Evolutionary conservation across 2,113 vertebrate genomes (phyloP), one percentile per base, ranked within the genome.

Genomic region (Sterrhoptilus dennistouni): DNA sequence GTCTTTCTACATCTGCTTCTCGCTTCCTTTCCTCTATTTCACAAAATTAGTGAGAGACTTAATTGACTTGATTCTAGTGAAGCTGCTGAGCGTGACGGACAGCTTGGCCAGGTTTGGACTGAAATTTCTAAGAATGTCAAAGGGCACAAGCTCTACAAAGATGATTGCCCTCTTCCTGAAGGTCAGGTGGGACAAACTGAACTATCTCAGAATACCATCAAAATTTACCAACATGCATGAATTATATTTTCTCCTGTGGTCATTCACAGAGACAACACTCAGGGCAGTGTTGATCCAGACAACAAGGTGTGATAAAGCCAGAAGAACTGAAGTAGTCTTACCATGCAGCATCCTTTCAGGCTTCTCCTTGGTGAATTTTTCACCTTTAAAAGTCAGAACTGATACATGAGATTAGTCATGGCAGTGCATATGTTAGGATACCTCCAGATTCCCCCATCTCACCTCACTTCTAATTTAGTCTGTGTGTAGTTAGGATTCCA

Each of bases 371-470:
- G 50, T 89, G 57, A 42, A 49, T 77, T 65, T 82, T 89, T 93
- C 70, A 85, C n/a, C 57, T 89, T 52, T 49, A 36, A 42, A 89
- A 90, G 66, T 76, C 71, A 66, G 47, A 88, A 74, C 33, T 44
- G 59, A 65, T 1, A 3, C 38, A 27, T 0, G 0, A 45, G 53
- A 53, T 60, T 31, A 71, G 53, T 71, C 42, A 9, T 44, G 40
- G 15, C 61, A 64, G 11, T 6, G 3, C 1, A 1, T 56, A 15
- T 56, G 8, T 49, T 69, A 11, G 2, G 23, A 20, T 76, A 25
- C 38, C 14, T 78, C 65, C 14, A 1, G 25, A 29, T 71, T 75
- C 74, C 47, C 79, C 36, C 66, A 59, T 52, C 45, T 88, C 63
- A 50, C 18, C 56, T 88, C 8, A 27, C 33, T 91, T 87, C 54